Evolutionary conservation across 2,113 vertebrate genomes (phyloP).

Genomic region (Muntiacus reevesi): DNA sequence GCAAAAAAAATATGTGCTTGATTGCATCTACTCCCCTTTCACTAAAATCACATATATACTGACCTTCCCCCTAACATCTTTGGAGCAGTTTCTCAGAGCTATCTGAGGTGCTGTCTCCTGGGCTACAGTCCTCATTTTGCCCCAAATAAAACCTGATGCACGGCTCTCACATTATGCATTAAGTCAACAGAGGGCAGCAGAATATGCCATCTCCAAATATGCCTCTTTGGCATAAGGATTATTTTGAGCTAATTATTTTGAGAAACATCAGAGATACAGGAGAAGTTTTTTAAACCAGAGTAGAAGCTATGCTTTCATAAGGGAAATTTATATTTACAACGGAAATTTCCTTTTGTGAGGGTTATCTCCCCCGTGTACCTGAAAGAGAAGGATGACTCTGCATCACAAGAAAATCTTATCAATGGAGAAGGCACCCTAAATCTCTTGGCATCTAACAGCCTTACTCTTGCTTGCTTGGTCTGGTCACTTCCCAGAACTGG

Average conservation of each 20-base stretch:
- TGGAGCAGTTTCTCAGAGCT: not conserved
- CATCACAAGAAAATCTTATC: not conserved
- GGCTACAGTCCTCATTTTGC: not conserved
- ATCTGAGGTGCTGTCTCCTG: not conserved
- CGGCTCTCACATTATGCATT: not conserved
- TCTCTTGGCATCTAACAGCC: not conserved
- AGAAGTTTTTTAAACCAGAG: not conserved
- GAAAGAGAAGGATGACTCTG: not conserved
- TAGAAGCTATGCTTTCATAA: not conserved
- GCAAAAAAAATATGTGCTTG: not conserved
- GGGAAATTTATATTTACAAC: not conserved
- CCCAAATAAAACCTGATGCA: not conserved
- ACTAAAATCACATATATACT: not conserved
- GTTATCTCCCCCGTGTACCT: not conserved
- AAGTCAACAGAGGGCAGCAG: not conserved
- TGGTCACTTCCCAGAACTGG: not conserved
- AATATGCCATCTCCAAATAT: not conserved
- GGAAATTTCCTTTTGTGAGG: not conserved
- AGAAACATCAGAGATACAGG: not conserved
- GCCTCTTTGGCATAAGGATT: not conserved
- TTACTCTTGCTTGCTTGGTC: not conserved
- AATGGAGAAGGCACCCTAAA: not conserved
- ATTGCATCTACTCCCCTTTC: not conserved
- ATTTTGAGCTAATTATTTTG: not conserved
- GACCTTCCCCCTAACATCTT: not conserved